Conservation (phyloP, 2,797 vertebrate species). For the Intellagama lesueurii region DNA sequence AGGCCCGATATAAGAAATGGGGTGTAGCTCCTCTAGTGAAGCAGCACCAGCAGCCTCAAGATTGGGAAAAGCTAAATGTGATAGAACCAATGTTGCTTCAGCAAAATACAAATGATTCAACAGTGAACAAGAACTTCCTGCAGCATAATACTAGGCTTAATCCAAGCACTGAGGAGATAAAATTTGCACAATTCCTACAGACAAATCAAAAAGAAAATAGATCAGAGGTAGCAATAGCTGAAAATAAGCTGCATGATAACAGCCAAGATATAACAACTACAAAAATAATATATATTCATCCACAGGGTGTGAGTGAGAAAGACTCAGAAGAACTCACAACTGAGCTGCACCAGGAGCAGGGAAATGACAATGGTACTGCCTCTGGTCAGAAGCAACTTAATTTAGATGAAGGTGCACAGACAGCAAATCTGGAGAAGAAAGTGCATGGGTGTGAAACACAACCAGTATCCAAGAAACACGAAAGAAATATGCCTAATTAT, state of each 20-base stretch:
- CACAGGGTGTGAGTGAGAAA: neutral
- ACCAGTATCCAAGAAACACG: conserved; percentile 37
- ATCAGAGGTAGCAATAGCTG: neutral
- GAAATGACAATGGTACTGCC: neutral
- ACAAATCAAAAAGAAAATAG: neutral
- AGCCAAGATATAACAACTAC: neutral
- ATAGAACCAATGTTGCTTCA: neutral
- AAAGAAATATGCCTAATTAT: conserved; percentile 61
- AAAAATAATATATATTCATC: neutral
- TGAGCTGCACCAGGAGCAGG: neutral
- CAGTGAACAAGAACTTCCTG: neutral
- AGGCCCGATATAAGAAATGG: neutral
- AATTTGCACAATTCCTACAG: neutral
- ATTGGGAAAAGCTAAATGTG: neutral
- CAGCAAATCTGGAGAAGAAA: neutral
- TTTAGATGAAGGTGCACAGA: neutral
- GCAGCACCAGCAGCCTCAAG: neutral
- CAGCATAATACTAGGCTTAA: neutral
- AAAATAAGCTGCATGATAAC: neutral
- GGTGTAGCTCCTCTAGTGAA: neutral
- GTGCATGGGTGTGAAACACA: conserved; percentile 10
- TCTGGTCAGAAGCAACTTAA: neutral
- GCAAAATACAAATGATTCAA: neutral
- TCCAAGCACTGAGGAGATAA: neutral
- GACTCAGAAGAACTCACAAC: neutral